Evolutionary conservation across 2,888 invertebrate species (phyloP), one percentile per base, ranked within the genome.

Genomic region (Allolobophora icterica): DNA sequence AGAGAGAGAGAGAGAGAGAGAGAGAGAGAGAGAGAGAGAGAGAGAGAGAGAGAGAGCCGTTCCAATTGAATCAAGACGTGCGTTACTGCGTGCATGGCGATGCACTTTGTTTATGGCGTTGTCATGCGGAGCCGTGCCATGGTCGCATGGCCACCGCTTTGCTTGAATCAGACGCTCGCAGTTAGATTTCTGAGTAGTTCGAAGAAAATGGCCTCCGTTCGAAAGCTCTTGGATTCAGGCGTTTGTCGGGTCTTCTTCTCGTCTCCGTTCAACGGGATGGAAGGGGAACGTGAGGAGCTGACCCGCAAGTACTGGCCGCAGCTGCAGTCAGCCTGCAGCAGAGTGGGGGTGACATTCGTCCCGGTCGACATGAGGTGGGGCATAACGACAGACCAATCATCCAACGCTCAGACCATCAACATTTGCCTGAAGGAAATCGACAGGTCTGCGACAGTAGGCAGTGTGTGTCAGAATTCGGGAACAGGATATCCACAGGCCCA

Each of bases 221-320:
- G 45, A 24, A 35, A 93, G 91, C 92, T 94, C 45, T 93, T 94
- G 91, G 94, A 94, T 83, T 93, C 93, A 33, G 90, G 92, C 83
- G 93, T 94, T 58, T 93, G 94, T 89, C 93, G 94, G 83, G 93
- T 95, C 34, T 95, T 95, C 91, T 94, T 94, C 92, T 95, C 95
- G 1, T 95, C 95, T 11, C 95, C 95, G 17, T 95, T 96, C 91
- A 95, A 95, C 89, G 95, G 95, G 11, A 94, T 96, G 94, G 95
- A 95, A 45, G 95, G 94, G 24, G 94, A 96, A 90, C 92, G 95
- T 91, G 94, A 94, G 91, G 94, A 94, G 90, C 92, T 95, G n/a
- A 94, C 94, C 13, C 92, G 93, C 35, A 92, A 93, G 90, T 95
- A 95, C 92, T 95, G 94, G 91, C 95, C 95, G 15, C 93, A 93